A percentile compares a stretch with the other conserved stretches of the same genome.
Conservation (phyloP, 37 sponge, comb jelly and placozoan species). For the Eunapius fragilis region DNA sequence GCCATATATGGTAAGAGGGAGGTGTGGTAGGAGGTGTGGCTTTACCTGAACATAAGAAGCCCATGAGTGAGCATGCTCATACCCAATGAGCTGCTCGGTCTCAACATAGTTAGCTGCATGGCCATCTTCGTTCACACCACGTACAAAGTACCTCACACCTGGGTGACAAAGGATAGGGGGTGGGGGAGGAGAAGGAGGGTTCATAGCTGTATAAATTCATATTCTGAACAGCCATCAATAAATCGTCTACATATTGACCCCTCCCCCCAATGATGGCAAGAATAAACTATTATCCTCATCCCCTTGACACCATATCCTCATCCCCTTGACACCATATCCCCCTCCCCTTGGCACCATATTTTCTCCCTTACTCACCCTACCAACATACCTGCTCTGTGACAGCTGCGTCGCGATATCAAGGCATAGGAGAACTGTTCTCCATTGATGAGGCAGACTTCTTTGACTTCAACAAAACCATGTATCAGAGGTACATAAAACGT, state of each 20-base stretch:
- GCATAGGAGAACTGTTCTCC: constrained; percentile 63
- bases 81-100: constrained; percentile 89
- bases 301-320: too few species aligned
- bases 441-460: constrained; percentile 54
- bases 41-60: constrained; percentile 86
- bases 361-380: too few species aligned
- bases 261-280: too few species aligned
- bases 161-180: too few species aligned
- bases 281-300: too few species aligned
- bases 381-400: constrained; percentile 73
- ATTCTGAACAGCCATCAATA: too few species aligned
- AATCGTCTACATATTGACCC: too few species aligned
- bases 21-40: neutral
- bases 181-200: too few species aligned
- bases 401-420: constrained; percentile 84
- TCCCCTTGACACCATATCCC: too few species aligned
- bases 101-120: constrained; percentile 96
- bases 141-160: constrained; percentile 89
- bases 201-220: too few species aligned
- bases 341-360: neutral
- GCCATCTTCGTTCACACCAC: constrained; percentile 92
- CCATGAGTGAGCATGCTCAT: neutral
- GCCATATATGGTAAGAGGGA: neutral
- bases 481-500: constrained; percentile 73
- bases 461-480: constrained; percentile 85